Evolutionary conservation across 2,797 vertebrate species (phyloP), one percentile per base, ranked within the genome.

Genomic region (Diplodus sargus): DNA sequence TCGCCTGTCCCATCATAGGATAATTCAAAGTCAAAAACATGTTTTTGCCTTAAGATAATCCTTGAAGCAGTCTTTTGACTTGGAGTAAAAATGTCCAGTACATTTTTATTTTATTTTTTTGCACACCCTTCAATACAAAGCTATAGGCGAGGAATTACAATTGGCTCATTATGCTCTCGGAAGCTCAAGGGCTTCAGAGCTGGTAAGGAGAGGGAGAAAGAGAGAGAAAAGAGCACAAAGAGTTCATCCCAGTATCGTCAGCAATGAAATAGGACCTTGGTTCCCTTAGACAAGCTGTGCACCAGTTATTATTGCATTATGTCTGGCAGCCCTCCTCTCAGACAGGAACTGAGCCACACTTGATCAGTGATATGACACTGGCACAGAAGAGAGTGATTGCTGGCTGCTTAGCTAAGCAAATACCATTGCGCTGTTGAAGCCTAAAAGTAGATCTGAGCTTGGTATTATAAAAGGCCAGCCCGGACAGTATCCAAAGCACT

Each of bases 221-320:
- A 79, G 79, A 77, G 58, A 69, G 56, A 80, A 39, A 76, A 70
- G 82, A 88, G 82, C 84, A 88, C 80, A 89, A 90, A 85, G 88
- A 90, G 89, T 90, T 89, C 85, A 91, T 85, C 82, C 78, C 76
- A 58, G 78, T 84, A 89, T 73, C 67, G 51, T 90, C 90, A 81
- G 82, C 79, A 70, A 74, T 77, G 89, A 91, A 91, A 93, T 78
- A 88, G 83, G 83, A 90, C 85, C 91, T 76, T 48, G 79, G 82
- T 89, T 91, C 82, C 84, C 79, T 88, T 85, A 70, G 77, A 89
- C 85, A 89, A 91, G 89, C 89, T 87, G 86, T 78, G 85, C 89
- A 78, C 80, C 87, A 87, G 87, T 91, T 92, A 90, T 92, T 89
- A 92, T 90, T 92, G 92, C 87, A 90, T 92, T 91, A 91, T 76